Conservation (phyloP, 2,888 invertebrate species). For the Drosophila mettleri region DNA sequence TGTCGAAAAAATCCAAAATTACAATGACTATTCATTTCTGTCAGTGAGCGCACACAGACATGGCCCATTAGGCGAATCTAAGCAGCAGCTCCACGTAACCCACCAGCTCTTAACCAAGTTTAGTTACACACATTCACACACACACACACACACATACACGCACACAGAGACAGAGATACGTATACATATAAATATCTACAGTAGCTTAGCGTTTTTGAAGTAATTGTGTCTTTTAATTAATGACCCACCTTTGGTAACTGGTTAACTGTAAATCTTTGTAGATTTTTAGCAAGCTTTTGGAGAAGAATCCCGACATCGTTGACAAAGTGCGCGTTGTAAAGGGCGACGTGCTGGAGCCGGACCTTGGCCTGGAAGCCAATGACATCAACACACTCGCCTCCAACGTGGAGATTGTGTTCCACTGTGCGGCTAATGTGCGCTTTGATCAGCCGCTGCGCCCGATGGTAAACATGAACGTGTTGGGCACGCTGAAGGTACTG, state of each 20-base stretch:
- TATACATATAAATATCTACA: background rate
- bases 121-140: constrained; percentile 9
- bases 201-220: constrained; percentile 10
- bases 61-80: constrained; percentile 55
- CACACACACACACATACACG: background rate
- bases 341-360: constrained; percentile 88
- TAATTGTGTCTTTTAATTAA: constrained; percentile 36
- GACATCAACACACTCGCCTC: constrained; percentile 87
- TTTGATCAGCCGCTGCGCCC: constrained; percentile 94
- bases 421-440: constrained; percentile 94
- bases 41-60: constrained; percentile 15
- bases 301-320: constrained; percentile 86
- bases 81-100: constrained; percentile 14
- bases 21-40: constrained; percentile 72
- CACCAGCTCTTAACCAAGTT: constrained; percentile 3
- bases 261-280: constrained; percentile 70
- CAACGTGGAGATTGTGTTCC: constrained; percentile 90
- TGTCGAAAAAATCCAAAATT: constrained; percentile 63
- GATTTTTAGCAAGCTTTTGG: constrained; percentile 87
- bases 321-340: constrained; percentile 88
- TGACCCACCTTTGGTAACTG: constrained; percentile 3
- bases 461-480: constrained; percentile 93
- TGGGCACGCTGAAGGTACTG: constrained; percentile 91
- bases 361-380: constrained; percentile 87
- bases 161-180: background rate